Conservation (phyloP, 2,797 vertebrate genomes). For the Etheostoma perlongum region DNA sequence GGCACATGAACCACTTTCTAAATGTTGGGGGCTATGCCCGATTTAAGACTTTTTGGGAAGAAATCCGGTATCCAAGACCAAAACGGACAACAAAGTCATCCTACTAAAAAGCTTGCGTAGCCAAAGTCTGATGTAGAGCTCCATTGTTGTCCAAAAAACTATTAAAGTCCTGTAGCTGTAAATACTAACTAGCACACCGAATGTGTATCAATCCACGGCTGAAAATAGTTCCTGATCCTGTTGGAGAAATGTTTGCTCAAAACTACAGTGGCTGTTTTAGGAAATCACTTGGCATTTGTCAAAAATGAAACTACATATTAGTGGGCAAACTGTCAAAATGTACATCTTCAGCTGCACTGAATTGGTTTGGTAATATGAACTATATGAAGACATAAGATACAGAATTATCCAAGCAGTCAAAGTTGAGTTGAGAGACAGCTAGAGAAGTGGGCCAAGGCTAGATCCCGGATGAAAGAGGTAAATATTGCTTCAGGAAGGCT, state of each 20-base stretch:
- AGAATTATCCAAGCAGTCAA: not conserved
- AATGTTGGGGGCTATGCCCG: not conserved
- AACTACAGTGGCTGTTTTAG: not conserved
- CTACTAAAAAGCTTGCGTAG: too few species aligned
- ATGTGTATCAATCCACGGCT: not conserved
- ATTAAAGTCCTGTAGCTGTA: not conserved
- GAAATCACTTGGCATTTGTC: not conserved
- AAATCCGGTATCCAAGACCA: not conserved
- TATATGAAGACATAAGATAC: not conserved
- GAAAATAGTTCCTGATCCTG: not conserved
- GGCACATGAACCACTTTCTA: not conserved
- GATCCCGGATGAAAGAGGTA: not conserved
- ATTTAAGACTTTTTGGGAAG: not conserved
- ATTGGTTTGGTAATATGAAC: not conserved
- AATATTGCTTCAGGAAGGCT: constrained; percentile 10
- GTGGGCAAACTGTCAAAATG: not conserved
- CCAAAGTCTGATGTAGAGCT: not conserved
- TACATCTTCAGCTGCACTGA: not conserved
- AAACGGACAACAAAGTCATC: not conserved
- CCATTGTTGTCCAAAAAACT: not conserved
- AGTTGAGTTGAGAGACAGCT: not conserved
- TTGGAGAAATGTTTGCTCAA: not conserved
- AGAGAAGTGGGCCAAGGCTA: not conserved
- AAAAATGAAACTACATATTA: not conserved
- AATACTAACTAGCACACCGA: not conserved